phyloP scores from a whole-genome alignment of 1,140 invertebrate genomes.

The Drosophila setifemur region DNA sequence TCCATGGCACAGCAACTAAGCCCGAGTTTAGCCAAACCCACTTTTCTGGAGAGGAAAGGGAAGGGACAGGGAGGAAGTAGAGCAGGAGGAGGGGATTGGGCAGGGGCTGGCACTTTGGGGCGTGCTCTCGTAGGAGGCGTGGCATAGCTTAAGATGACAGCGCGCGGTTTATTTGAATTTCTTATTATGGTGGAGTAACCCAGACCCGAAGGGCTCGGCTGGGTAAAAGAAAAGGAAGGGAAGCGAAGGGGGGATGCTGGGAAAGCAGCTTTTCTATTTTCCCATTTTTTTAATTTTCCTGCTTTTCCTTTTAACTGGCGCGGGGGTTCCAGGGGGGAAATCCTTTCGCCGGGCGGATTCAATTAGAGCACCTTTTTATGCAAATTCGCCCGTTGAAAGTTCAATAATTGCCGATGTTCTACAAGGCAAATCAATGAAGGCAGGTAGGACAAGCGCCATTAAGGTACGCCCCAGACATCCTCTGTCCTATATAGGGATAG shows the following conservation, averaged over 20 bases:
- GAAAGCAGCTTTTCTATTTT: conserved; percentile 56
- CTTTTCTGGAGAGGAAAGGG: conserved; percentile 29
- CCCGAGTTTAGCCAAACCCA: conserved; percentile 76
- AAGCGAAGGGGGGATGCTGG: background rate
- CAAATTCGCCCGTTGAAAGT: conserved; percentile 62
- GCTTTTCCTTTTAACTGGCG: conserved; percentile 31
- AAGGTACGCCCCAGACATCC: background rate
- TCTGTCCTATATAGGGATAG: background rate
- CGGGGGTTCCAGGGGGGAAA: conserved; percentile 43
- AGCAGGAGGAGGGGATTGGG: background rate
- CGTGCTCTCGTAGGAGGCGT: conserved; percentile 62
- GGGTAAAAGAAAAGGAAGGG: no score
- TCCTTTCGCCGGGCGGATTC: conserved; percentile 64
- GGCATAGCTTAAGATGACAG: conserved; percentile 80
- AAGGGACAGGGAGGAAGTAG: background rate
- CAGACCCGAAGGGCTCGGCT: background rate
- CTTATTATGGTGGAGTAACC: conserved; percentile 63
- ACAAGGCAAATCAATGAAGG: conserved; percentile 75
- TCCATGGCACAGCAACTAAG: conserved; percentile 67
- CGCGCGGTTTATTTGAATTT: conserved; percentile 81
- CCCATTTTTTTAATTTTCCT: conserved; percentile 39
- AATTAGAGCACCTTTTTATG: conserved; percentile 78
- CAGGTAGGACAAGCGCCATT: conserved; percentile 47
- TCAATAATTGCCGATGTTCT: conserved; percentile 74
- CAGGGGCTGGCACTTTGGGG: conserved; percentile 28